These are phyloP conservation scores for Eupithecia tripunctaria DNA, from an alignment of 2,888 invertebrate genomes.

Conservation along the genomic window DNA sequence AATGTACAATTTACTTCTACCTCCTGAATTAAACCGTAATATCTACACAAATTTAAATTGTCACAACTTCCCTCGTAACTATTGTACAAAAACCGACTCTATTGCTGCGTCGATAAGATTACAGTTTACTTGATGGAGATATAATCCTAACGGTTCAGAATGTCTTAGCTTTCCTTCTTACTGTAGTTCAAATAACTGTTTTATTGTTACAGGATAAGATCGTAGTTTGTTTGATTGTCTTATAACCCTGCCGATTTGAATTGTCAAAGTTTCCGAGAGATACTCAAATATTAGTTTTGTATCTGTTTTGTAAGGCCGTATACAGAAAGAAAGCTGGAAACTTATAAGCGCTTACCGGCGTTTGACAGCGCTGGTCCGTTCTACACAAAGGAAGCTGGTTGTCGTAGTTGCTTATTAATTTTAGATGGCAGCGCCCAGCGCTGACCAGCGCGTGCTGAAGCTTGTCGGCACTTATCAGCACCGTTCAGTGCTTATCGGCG, in stretches of 20 bases:
- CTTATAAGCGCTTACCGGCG: too few species aligned
- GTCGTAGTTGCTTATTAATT: too few species aligned
- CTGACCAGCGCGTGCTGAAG: too few species aligned
- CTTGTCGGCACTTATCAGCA: too few species aligned
- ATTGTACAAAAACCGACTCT: conserved; percentile 48
- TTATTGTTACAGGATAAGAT: neutral
- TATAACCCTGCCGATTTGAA: conserved; percentile 1
- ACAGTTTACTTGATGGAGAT: conserved; percentile 39
- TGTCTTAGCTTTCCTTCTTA: neutral
- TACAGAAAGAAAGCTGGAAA: too few species aligned
- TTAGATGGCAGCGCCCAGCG: too few species aligned
- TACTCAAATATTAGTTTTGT: conserved; percentile 51
- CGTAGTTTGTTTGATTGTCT: neutral
- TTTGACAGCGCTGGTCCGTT: too few species aligned
- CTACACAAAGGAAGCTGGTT: too few species aligned
- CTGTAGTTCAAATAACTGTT: conserved; percentile 1
- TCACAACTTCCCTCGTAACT: conserved; percentile 37
- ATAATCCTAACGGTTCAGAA: neutral
- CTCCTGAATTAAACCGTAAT: conserved; percentile 73
- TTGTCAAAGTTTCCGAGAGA: neutral
- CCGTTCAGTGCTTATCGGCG: too few species aligned
- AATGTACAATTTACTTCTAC: conserved; percentile 71
- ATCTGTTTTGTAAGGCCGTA: conserved; percentile 33
- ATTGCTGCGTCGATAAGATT: conserved; percentile 35
- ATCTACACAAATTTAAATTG: conserved; percentile 49